phyloP scores from a whole-genome alignment of 64 coral and sea anemone species.

The Stichodactyla helianthus region DNA sequence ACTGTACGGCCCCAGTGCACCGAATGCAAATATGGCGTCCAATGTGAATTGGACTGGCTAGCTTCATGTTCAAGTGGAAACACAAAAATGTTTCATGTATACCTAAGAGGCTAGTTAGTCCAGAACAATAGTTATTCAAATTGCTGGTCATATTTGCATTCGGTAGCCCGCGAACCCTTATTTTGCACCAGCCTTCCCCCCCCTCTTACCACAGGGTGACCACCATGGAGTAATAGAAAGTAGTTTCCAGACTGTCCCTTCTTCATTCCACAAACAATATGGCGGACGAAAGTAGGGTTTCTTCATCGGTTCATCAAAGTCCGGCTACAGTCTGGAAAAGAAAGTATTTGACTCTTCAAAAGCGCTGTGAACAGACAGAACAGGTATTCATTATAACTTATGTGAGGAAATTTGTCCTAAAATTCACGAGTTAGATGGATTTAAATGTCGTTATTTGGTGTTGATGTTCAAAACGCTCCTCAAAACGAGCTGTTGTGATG shows the following conservation, averaged over 20 bases:
- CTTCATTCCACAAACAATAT: constrained; percentile 25
- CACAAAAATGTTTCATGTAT: too few species aligned
- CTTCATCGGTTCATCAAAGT: neutral
- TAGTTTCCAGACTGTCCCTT: neutral
- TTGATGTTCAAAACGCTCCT: neutral
- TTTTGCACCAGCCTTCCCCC: neutral
- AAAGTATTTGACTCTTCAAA: constrained; percentile 60
- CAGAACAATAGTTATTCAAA: too few species aligned
- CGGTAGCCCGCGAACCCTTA: too few species aligned
- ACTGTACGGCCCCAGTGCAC: too few species aligned
- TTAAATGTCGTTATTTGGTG: neutral
- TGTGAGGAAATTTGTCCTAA: neutral
- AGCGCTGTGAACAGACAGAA: constrained; percentile 45
- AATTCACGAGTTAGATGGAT: neutral
- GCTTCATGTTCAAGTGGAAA: too few species aligned
- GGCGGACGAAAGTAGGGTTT: constrained; percentile 35
- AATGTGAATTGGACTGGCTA: too few species aligned
- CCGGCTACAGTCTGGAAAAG: constrained; percentile 49
- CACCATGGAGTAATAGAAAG: neutral
- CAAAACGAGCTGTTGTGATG: too few species aligned
- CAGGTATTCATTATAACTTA: constrained; percentile 28
- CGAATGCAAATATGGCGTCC: too few species aligned
- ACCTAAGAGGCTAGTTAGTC: too few species aligned
- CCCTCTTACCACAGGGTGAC: neutral
- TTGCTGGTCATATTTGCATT: too few species aligned